Conservation (phyloP, 2,113 vertebrate genomes). For the Xenotilapia flavipinnis region DNA sequence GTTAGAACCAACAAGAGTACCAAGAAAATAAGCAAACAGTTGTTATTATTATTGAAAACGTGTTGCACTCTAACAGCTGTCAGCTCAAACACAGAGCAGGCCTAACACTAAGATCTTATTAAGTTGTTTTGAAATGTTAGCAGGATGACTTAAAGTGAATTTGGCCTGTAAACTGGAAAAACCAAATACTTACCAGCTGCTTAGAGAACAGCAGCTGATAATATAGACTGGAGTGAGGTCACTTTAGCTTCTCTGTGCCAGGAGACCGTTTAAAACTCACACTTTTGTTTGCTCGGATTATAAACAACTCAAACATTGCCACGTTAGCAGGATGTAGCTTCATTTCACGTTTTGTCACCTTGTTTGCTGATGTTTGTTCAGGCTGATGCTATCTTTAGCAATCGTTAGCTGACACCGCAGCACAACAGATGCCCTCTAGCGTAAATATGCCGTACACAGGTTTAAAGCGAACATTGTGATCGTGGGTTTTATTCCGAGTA, state of each 20-base stretch:
- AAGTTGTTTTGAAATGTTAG: not conserved
- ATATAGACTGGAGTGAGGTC: not conserved
- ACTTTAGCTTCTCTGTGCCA: not conserved
- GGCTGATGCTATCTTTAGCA: not conserved
- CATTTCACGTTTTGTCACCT: not conserved
- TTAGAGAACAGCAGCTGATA: not conserved
- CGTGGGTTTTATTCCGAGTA: accelerated
- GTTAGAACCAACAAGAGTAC: not conserved
- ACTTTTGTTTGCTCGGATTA: not conserved
- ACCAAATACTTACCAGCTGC: not conserved
- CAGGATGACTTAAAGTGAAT: not conserved
- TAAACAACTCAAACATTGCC: accelerated
- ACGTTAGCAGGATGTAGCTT: not conserved
- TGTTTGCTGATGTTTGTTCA: not conserved
- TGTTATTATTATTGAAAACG: accelerated
- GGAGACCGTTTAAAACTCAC: not conserved
- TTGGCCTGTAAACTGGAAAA: not conserved
- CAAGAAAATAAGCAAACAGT: accelerated
- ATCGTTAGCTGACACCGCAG: not conserved
- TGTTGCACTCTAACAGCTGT: not conserved
- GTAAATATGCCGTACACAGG: accelerated
- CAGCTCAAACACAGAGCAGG: not conserved
- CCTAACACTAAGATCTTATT: not conserved
- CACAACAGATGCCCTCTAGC: accelerated
- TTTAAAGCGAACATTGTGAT: not conserved